These are phyloP conservation scores for Carcharodon carcharias DNA, from an alignment of 2,797 vertebrate genomes.

Conservation along the genomic window DNA sequence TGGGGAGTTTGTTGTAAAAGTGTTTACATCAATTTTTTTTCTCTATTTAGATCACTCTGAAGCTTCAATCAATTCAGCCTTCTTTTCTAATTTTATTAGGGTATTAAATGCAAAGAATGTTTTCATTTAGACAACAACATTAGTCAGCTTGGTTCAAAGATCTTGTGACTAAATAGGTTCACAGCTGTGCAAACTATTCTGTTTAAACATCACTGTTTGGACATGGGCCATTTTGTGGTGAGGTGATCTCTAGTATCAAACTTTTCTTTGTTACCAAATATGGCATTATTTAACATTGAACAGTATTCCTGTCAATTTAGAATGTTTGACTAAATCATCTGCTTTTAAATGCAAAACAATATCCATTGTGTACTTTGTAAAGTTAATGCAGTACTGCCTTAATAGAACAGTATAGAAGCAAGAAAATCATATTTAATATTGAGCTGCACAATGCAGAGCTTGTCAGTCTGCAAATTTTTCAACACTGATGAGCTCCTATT, in stretches of 20 bases:
- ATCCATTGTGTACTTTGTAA: neutral
- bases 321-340: neutral
- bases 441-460: neutral
- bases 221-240: constrained; percentile 25
- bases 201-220: constrained; percentile 33
- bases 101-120: constrained; percentile 13
- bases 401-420: neutral
- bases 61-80: neutral
- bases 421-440: neutral
- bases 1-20: neutral
- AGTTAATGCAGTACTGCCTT: neutral
- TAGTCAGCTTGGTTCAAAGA: constrained; percentile 14
- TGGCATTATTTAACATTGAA: neutral
- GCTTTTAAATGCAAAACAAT: neutral
- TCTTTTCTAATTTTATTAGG: neutral
- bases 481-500: neutral
- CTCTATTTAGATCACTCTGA: neutral
- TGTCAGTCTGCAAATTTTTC: neutral
- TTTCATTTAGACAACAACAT: neutral
- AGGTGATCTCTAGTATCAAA: neutral
- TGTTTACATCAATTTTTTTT: neutral
- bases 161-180: neutral
- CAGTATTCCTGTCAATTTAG: constrained; percentile 15
- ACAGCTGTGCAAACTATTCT: constrained; percentile 32
- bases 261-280: constrained; percentile 24